These are phyloP conservation scores for Threskiornis aethiopicus DNA, from an alignment of 2,797 vertebrate species.

Conservation along the genomic window DNA sequence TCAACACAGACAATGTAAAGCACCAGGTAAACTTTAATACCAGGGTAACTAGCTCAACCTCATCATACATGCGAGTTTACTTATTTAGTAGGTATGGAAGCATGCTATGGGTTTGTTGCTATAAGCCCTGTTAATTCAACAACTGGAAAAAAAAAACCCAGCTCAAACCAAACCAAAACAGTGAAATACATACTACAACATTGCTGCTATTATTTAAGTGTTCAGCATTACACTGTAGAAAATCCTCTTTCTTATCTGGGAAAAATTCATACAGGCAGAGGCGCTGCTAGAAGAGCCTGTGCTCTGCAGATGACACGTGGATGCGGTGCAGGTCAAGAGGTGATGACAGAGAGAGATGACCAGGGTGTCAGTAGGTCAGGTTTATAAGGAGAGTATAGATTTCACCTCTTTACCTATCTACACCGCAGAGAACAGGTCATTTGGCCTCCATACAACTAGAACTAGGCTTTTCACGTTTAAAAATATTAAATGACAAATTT, in stretches of 20 bases:
- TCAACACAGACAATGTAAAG: neutral
- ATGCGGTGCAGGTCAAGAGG: neutral
- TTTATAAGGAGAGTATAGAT: slow-evolving; percentile 1
- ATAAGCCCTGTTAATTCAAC: neutral
- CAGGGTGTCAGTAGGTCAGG: slow-evolving; percentile 6
- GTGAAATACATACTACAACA: neutral
- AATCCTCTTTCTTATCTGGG: neutral
- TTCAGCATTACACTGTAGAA: neutral
- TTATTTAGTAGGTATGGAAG: neutral
- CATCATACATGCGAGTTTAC: neutral
- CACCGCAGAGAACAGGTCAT: neutral
- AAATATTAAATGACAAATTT: neutral
- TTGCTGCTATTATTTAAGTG: neutral
- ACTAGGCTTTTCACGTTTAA: neutral
- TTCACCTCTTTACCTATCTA: slow-evolving; percentile 5
- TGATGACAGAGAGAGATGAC: slow-evolving; percentile 42
- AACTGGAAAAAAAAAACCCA: neutral
- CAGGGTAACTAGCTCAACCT: neutral
- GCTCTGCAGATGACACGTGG: neutral
- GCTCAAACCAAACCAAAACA: neutral
- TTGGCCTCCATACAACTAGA: neutral
- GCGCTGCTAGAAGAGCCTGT: neutral
- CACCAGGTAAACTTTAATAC: neutral
- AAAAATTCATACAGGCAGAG: neutral
- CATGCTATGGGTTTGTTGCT: neutral